Base-by-base conservation (phyloP, 2,888 invertebrate genomes). In the Caenorhabditis auriculariae region DNA sequence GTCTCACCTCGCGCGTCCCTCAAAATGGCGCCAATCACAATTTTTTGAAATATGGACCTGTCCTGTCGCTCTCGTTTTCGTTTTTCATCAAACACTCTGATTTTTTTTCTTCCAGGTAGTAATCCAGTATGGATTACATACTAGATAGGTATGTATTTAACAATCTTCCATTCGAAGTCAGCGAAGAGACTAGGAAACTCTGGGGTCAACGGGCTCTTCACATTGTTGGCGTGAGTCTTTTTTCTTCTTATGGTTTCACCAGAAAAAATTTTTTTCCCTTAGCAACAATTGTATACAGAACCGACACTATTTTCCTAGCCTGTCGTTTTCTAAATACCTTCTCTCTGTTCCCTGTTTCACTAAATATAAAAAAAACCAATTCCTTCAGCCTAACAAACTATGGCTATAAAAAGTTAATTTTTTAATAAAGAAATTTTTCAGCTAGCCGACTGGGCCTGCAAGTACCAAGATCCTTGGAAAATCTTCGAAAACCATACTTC, bases 401-500 rank as follows among this genome's bases (percentile, higher is more conserved):
- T n/a, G n/a, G n/a, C n/a, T n/a, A n/a, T n/a, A n/a, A n/a, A n/a
- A n/a, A n/a, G n/a, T n/a, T n/a, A n/a, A 32, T 32, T 12, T 32
- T 32, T n/a, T 32, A 32, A n/a, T 12, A 9, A 32, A 32, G 9
- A 35, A 35, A 15, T 4, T 43, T 67, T 80, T 57, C 48, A 80
- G 81, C 54, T 62, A 50, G 76, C 75, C 23, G 81, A 81, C 43
- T 81, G 81, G 81, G 46, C 77, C 28, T 81, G 80, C 63, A 80
- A 80, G 51, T 64, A 71, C 28, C 80, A 80, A 54, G 75, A 76
- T 24, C 66, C 74, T 1, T 46, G 63, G 24, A 71, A 74, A 39
- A 71, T 78, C 48, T 70, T 64, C 47, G 75, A 77, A 42, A 76
- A 79, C 46, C 81, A 85, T 64, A 86, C 88, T 17, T 90, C 82